These are phyloP conservation scores for Oncorhynchus gorbuscha DNA, from an alignment of 2,113 vertebrate genomes.

Conservation along the genomic window DNA sequence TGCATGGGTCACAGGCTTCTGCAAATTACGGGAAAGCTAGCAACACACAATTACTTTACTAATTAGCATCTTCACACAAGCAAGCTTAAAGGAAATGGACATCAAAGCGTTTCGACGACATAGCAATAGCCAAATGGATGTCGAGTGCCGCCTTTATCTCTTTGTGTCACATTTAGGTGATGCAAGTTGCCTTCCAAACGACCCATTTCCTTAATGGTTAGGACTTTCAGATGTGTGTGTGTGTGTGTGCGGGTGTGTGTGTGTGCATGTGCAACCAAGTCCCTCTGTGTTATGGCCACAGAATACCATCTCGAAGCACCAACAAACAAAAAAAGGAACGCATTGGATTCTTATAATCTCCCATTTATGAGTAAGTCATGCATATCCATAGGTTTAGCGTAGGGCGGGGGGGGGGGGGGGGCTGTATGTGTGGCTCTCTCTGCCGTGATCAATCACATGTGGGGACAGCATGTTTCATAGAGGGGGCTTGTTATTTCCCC, in stretches of 20 bases:
- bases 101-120: neutral
- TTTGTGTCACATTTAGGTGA: neutral
- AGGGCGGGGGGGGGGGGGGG: neutral
- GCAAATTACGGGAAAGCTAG: neutral
- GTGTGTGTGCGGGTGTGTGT: too few relatives aligned
- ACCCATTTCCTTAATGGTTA: conserved; percentile 11
- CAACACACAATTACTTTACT: neutral
- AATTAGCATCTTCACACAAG: neutral
- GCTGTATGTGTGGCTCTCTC: conserved; percentile 21
- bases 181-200: neutral
- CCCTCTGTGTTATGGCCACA: neutral
- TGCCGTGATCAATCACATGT: conserved; percentile 57
- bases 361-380: conserved; percentile 23
- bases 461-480: conserved; percentile 57
- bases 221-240: neutral
- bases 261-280: conserved; percentile 2
- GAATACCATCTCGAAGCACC: neutral
- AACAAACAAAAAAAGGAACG: neutral
- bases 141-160: conserved; percentile 11
- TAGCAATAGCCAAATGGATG: neutral
- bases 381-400: conserved; percentile 14
- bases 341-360: neutral
- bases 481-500: conserved; percentile 26
- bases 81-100: too few relatives aligned
- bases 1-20: neutral